phyloP scores from a whole-genome alignment of 2,888 invertebrate species.

The Tolmerus cingulatus region DNA sequence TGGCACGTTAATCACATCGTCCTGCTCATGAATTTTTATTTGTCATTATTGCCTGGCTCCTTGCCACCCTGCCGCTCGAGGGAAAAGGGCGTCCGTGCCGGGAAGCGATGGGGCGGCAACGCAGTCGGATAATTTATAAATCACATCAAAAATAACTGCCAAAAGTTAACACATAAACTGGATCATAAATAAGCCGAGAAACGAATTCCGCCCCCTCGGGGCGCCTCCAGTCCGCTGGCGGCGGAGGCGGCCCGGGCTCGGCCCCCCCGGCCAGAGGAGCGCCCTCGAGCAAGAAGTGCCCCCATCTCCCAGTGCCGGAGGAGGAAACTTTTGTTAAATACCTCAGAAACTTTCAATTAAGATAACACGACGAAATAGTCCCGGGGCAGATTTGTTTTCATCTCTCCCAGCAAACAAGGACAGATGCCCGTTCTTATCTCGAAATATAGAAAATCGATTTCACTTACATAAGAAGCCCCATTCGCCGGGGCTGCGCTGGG shows the following conservation, averaged over 20 bases:
- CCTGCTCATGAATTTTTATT: background rate
- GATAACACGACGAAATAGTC: constrained; percentile 19
- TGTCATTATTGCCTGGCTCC: background rate
- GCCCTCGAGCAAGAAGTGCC: background rate
- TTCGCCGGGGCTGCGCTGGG: background rate
- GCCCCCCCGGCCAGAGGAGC: background rate
- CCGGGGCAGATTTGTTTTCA: constrained; percentile 23
- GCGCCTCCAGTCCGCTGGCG: background rate
- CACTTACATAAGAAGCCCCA: constrained; percentile 15
- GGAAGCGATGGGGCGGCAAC: background rate
- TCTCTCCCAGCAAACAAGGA: constrained; percentile 19
- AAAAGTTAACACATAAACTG: background rate
- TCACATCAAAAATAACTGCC: background rate
- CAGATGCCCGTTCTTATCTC: constrained; percentile 36
- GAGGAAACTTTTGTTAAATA: constrained; percentile 26
- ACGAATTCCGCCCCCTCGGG: background rate
- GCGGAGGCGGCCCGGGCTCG: background rate
- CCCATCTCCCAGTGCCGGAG: background rate
- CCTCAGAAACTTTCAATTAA: constrained; percentile 30
- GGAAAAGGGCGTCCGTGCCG: background rate
- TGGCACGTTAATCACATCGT: background rate
- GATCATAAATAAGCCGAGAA: background rate
- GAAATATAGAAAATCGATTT: constrained; percentile 25
- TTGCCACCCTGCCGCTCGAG: background rate
- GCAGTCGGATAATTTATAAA: background rate